Evolutionary conservation across 2,888 invertebrate genomes (phyloP).

Genomic region (Empis stercorea): DNA sequence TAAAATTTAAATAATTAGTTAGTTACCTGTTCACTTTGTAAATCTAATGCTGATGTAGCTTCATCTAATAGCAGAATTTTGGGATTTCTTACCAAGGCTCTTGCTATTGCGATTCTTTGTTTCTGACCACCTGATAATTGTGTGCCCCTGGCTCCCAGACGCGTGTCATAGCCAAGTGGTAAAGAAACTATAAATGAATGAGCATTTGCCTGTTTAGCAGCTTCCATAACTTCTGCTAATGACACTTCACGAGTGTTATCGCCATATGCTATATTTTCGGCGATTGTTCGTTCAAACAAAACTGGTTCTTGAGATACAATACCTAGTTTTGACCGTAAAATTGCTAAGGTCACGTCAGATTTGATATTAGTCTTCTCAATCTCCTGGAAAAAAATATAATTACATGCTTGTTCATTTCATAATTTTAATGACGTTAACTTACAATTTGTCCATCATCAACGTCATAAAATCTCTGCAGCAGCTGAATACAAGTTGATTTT

Average conservation of each 20-base stretch:
- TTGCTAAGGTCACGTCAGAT: constrained; percentile 47
- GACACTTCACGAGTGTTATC: constrained; percentile 54
- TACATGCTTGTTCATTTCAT: constrained; percentile 12
- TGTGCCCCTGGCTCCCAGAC: constrained; percentile 62
- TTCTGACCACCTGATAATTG: constrained; percentile 79
- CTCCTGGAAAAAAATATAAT: constrained; percentile 18
- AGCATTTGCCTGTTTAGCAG: constrained; percentile 65
- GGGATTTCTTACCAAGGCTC: constrained; percentile 63
- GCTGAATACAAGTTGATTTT: constrained; percentile 67
- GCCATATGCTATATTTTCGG: constrained; percentile 79
- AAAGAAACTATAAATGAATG: constrained; percentile 61
- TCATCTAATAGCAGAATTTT: constrained; percentile 61
- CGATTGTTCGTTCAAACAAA: constrained; percentile 67
- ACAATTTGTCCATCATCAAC: constrained; percentile 52
- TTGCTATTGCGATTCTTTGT: constrained; percentile 71
- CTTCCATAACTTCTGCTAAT: constrained; percentile 59
- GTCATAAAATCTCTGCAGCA: constrained; percentile 69
- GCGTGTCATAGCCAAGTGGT: constrained; percentile 65
- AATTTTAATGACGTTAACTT: constrained; percentile 13
- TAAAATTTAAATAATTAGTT: too few species aligned
- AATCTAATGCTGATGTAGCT: constrained; percentile 67
- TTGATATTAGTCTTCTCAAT: constrained; percentile 45
- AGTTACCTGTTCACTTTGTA: constrained; percentile 56
- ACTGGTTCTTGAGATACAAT: constrained; percentile 79
- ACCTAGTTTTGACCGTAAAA: constrained; percentile 60